These are phyloP conservation scores for Cyrtodaria siliqua DNA, from an alignment of 2,888 invertebrate species.

Conservation along the genomic window DNA sequence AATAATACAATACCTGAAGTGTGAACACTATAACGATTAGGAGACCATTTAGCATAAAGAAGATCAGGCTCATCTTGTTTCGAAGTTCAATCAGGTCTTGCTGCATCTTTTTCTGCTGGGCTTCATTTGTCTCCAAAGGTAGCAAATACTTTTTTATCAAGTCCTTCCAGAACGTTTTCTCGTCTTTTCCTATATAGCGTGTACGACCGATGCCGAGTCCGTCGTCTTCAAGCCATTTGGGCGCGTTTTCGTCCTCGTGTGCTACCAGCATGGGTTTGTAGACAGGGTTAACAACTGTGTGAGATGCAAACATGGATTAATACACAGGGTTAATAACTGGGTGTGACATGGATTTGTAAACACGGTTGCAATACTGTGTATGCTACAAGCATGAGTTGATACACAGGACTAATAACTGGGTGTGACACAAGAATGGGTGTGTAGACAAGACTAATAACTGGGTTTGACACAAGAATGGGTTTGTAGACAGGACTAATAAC, in stretches of 20 bases:
- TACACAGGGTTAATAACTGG: neutral
- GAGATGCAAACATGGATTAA: too few relatives aligned
- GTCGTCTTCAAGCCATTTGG: slow-evolving; percentile 96
- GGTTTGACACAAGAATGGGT: slow-evolving; percentile 85
- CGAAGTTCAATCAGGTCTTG: slow-evolving; percentile 93
- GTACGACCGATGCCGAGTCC: slow-evolving; percentile 96
- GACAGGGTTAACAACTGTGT: neutral
- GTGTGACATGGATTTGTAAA: too few relatives aligned
- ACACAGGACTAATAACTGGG: too few relatives aligned
- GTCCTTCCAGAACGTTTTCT: slow-evolving; percentile 96
- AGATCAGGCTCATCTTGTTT: slow-evolving; percentile 91
- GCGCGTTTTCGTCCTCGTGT: slow-evolving; percentile 91
- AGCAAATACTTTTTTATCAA: slow-evolving; percentile 96
- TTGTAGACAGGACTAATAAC: slow-evolving; percentile 34
- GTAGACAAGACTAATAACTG: too few relatives aligned
- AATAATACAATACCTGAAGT: too few relatives aligned
- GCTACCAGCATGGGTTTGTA: slow-evolving; percentile 58
- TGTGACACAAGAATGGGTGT: too few relatives aligned
- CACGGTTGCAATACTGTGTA: too few relatives aligned
- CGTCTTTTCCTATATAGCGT: slow-evolving; percentile 92
- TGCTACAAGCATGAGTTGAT: too few relatives aligned
- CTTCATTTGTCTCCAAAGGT: slow-evolving; percentile 97
- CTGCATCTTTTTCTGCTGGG: slow-evolving; percentile 83
- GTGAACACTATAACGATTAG: slow-evolving; percentile 99
- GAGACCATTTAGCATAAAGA: slow-evolving; percentile 99